Evolutionary conservation across 2,113 vertebrate genomes (phyloP), one percentile per base, ranked within the genome.

Genomic region (Peromyscus leucopus): DNA sequence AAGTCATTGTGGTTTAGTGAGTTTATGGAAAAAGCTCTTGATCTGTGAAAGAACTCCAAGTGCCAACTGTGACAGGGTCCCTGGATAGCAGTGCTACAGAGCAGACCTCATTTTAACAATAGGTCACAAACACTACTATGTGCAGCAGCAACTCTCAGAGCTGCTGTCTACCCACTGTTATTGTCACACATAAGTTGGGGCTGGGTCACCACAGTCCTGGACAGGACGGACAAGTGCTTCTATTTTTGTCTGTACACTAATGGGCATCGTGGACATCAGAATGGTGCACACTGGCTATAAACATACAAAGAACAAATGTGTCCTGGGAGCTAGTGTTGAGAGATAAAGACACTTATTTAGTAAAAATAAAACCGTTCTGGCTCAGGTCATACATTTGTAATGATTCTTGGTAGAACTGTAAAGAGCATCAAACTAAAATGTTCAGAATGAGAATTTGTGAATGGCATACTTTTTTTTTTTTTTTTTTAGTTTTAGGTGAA

Each of bases 21-120:
- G 42, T 69, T 97, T 95, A 63, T 16, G 48, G 61, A 75, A 96
- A 94, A 69, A 28, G 55, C 26, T 84, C 61, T n/a, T 72, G 36
- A 51, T 21, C 69, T 96, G 83, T 46, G 48, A 89, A 94, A 85
- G 63, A 51, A 89, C 74, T 91, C 79, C 12, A 76, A 65, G 33
- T 46, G 76, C 85, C 95, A 92, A 94, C 71, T 1, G 2, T 75
- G 28, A 79, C 21, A n/a, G 87, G 33, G 59, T 46, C 72, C 59
- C 39, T 74, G 89, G 82, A 51, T 83, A 57, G 65, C 83, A 74
- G 1, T 21, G 69, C 33, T 75, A 67, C 55, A 95, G 48, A 39
- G 57, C 16, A 26, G 33, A 16, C 48, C 22, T 83, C 61, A 61
- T 16, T 55, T 84, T 76, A 79, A 92, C 48, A 57, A 61, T 0